phyloP scores from a whole-genome alignment of 2,888 invertebrate genomes.

The Stenoptilia bipunctidactyla region DNA sequence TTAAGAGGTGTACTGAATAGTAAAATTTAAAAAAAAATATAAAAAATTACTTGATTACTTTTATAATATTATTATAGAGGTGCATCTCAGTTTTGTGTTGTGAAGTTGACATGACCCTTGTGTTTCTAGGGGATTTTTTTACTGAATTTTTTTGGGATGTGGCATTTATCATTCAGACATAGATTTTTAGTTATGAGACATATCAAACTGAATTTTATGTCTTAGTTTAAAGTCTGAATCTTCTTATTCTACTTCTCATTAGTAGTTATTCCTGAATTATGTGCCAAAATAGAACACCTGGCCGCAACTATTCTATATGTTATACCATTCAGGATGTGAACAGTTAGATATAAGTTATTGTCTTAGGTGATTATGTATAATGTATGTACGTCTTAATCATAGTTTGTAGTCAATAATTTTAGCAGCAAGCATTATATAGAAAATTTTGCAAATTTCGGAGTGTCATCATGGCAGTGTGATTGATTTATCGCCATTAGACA shows the following conservation, averaged over 20 bases:
- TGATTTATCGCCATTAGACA: conserved; percentile 27
- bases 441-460: neutral
- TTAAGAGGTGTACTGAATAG: too few species aligned
- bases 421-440: neutral
- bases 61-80: too few species aligned
- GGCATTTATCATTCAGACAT: neutral
- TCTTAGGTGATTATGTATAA: conserved; percentile 50
- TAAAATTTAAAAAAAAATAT: too few species aligned
- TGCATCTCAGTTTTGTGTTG: too few species aligned
- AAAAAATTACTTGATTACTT: too few species aligned
- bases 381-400: conserved; percentile 59
- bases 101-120: too few species aligned
- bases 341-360: conserved; percentile 58
- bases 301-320: conserved; percentile 29
- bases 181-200: neutral
- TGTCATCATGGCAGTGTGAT: conserved; percentile 27
- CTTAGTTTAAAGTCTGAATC: too few species aligned
- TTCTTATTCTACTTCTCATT: too few species aligned
- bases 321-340: conserved; percentile 55
- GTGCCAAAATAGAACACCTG: conserved; percentile 46
- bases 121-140: too few species aligned
- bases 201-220: neutral
- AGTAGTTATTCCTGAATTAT: conserved; percentile 3
- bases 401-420: conserved; percentile 26
- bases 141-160: too few species aligned